Evolutionary conservation across 2,888 invertebrate species (phyloP), one percentile per base, ranked within the genome.

Genomic region (Ethmia dodecea): DNA sequence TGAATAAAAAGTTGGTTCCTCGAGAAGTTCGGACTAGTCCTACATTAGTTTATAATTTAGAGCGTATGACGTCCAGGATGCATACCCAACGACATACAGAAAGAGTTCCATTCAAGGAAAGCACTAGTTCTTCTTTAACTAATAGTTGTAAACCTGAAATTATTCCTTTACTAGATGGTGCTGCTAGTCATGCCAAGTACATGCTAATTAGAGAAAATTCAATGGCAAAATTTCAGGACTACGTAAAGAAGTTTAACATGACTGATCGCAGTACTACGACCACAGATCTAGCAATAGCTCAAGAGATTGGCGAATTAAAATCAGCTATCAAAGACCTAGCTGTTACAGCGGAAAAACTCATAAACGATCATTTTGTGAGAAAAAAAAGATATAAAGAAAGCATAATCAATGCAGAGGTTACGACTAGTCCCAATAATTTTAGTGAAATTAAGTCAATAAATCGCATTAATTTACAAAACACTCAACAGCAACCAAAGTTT

Each of bases 281-380:
- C 20, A 45, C 43, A 22, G 51, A 60, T 32, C 33, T 57, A 20
- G 61, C 67, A 46, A 62, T 28, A 52, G 51, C 20, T 10, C 53
- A 67, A 39, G 72, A 77, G 47, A 63, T 83, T 35, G 59, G 39
- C 24, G 72, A 76, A 37, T 54, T 80, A 0, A 70, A 67, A 46
- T 42, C 33, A 6, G 61, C 73, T 9, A 60, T 79, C 16, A 70
- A 61, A 53, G 62, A 70, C 25, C 45, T 81, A 36, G 50, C 68
- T 13, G 43, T 37, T 10, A 65, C 60, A 18, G 61, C 76, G 1
- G 64, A 75, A 47, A 61, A 53, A 33, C 56, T 77, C 35, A 49
- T 68, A 0, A 56, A 43, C 28, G 63, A 68, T 30, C 60, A 69
- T 30, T 24, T 33, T 20, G 14, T 11, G 13, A 13, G 4, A 56